Conservation (phyloP, 2,113 vertebrate genomes). For the Casuarius casuarius region DNA sequence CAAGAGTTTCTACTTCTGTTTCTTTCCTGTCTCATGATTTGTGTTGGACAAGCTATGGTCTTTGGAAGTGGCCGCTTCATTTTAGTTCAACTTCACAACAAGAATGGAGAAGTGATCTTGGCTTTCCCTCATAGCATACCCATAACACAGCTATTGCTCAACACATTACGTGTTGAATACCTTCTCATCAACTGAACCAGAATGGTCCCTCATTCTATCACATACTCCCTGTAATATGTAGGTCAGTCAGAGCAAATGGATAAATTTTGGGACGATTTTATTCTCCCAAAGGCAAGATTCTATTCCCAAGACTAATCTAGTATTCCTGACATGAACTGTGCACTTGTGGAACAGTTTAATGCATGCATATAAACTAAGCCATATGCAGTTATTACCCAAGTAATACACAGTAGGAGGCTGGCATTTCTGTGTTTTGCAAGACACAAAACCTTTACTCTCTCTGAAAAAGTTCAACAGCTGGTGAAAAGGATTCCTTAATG, state of each 20-base stretch:
- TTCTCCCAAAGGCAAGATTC: background rate
- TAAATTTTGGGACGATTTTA: background rate
- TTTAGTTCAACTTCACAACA: background rate
- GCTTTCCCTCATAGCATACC: background rate
- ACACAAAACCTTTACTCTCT: background rate
- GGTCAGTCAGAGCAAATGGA: background rate
- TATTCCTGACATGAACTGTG: background rate
- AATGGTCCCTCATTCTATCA: background rate
- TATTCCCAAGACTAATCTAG: background rate
- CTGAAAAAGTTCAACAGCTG: background rate
- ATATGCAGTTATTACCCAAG: background rate
- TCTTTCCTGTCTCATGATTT: background rate
- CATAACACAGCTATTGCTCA: background rate
- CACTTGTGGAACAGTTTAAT: background rate
- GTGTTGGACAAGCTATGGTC: background rate
- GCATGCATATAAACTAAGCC: background rate
- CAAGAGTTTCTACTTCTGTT: background rate
- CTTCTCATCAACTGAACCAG: background rate
- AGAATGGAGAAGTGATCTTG: background rate
- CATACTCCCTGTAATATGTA: background rate
- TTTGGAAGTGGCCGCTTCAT: background rate
- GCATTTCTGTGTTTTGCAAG: background rate
- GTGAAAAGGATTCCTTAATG: background rate
- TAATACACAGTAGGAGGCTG: background rate
- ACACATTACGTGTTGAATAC: rapidly evolving